phyloP scores from a whole-genome alignment of 1,140 invertebrate species.

The Bacillus rossius region DNA sequence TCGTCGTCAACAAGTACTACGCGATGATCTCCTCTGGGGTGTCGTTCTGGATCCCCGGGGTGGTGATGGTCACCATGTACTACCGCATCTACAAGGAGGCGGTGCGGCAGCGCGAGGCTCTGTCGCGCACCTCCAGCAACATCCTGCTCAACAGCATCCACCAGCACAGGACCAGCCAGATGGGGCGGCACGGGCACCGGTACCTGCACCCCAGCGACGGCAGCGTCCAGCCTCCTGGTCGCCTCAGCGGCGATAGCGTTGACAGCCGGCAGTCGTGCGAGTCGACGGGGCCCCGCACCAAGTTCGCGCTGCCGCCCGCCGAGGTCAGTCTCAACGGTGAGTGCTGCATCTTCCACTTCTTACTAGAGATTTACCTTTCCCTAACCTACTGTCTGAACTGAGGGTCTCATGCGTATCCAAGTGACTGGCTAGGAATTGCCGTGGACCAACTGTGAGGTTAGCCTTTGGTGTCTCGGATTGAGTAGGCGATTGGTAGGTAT shows the following conservation, averaged over 20 bases:
- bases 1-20: slow-evolving; percentile 85
- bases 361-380: no score
- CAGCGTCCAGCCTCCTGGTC: background rate
- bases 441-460: no score
- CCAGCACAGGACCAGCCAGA: slow-evolving; percentile 59
- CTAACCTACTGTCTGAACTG: no score
- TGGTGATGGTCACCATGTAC: slow-evolving; percentile 93
- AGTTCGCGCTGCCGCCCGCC: background rate
- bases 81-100: slow-evolving; percentile 86
- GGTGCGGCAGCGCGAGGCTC: slow-evolving; percentile 77
- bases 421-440: no score
- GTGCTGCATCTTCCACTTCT: background rate
- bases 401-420: no score
- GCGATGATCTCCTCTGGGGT: slow-evolving; percentile 86
- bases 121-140: slow-evolving; percentile 74
- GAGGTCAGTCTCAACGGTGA: slow-evolving; percentile 14
- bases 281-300: background rate
- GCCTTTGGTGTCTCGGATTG: no score
- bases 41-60: slow-evolving; percentile 92
- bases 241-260: background rate
- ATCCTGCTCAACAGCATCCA: slow-evolving; percentile 77
- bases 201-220: background rate
- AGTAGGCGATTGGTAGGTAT: no score
- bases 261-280: slow-evolving; percentile 4
- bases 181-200: slow-evolving; percentile 41